Base-by-base conservation (phyloP, 2,113 vertebrate genomes). In the Gnathonemus echidnorhynchus region DNA sequence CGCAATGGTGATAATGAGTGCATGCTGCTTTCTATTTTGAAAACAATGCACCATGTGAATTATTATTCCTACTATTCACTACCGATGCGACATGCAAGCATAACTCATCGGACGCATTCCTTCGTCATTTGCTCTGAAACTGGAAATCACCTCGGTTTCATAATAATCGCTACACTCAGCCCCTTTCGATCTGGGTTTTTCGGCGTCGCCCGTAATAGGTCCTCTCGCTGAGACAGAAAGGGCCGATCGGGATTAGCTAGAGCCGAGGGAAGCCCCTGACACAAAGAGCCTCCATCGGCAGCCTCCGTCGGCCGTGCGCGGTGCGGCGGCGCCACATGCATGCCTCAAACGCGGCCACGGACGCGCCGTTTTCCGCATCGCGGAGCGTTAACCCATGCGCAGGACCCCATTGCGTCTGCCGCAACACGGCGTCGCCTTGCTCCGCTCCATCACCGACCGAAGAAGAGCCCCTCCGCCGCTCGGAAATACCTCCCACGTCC, bases 251-350 rank as follows among this genome's bases (percentile, higher is more conserved):
- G 27, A 77, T 39, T 24, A 77, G 70, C 31, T 39, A 39, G 31
- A 80, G 88, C 66, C 52, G 35, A 39, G 87, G 87, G 27, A 35
- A 88, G 50, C 90, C 49, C 39, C 24, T 17, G 62, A 48, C 87
- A 90, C 90, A 90, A 90, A 90, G 90, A 42, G 15, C 31, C 74
- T 13, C 27, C 66, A 74, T 74, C 27, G 24, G 10, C 10, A 74
- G 27, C 21, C 24, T 74, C 27, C 31, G 66, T 74, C 31, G n/a
- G 66, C 66, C 27, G 9, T 74, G 66, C 27, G 66, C n/a, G 66
- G 10, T n/a, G 24, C 21, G 21, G 56, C 24, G 56, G 56, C 21
- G 56, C 21, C 56, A 62, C 56, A 62, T 62, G 56, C 56, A 62
- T 62, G 56, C 24, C 56, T 62, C 24, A 62, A 62, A 62, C 56